Percentiles rank a stretch among this genome's conserved stretches.
phyloP scores from a whole-genome alignment of 2,888 invertebrate species.

The Lathronympha strigana region DNA sequence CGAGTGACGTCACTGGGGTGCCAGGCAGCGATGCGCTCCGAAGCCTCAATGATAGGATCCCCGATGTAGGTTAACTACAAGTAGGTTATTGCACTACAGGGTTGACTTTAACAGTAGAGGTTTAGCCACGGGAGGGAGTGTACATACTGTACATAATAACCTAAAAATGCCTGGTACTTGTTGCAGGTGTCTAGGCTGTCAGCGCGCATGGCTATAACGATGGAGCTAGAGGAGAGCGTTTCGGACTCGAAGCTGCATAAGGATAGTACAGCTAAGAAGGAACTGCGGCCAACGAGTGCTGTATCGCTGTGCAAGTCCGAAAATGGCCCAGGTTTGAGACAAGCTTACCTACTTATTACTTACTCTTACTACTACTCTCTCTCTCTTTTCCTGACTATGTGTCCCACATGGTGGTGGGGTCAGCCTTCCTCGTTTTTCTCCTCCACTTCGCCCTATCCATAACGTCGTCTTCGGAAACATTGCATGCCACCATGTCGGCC shows the following conservation, averaged over 20 bases:
- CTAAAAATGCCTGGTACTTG: conserved; percentile 57
- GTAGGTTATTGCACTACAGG: conserved; percentile 81
- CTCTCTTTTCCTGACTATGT: no score
- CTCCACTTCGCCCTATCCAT: no score
- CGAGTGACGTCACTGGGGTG: conserved; percentile 78
- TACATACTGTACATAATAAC: conserved; percentile 54
- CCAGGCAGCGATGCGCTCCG: conserved; percentile 77
- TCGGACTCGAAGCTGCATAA: conserved; percentile 79
- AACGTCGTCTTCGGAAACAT: no score
- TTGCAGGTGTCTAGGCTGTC: conserved; percentile 63
- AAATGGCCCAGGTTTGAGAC: conserved; percentile 73
- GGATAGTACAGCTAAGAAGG: conserved; percentile 72
- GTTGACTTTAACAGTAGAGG: conserved; percentile 71
- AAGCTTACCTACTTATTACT: conserved; percentile 39
- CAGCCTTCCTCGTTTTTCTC: no score
- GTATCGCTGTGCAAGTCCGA: conserved; percentile 76
- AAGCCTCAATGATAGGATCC: conserved; percentile 70
- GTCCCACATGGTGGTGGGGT: no score
- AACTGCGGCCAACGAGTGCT: conserved; percentile 73
- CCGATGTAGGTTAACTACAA: conserved; percentile 80
- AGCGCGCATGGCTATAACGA: conserved; percentile 77
- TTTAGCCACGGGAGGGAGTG: conserved; percentile 56
- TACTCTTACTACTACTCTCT: no score
- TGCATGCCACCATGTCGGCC: no score
- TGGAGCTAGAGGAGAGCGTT: conserved; percentile 76